Conservation (phyloP, 2,888 invertebrate genomes). For the Erynnis tages region DNA sequence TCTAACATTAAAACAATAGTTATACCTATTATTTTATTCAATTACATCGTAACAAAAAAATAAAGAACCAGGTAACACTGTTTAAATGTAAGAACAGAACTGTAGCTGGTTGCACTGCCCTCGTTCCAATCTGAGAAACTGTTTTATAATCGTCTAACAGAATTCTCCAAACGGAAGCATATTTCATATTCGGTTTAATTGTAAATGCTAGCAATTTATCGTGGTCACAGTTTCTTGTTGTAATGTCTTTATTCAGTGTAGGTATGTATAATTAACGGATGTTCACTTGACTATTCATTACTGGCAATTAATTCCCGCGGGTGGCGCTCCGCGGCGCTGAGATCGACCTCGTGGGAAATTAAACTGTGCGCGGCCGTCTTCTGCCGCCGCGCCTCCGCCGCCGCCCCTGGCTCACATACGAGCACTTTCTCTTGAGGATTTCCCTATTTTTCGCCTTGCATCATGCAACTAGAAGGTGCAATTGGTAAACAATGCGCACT, state of each 20-base stretch:
- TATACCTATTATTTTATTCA: no score
- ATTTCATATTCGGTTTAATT: background rate
- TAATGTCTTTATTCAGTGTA: conserved; percentile 42
- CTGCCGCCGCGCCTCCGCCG: conserved; percentile 59
- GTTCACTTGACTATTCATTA: conserved; percentile 81
- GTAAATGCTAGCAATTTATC: background rate
- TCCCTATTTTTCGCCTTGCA: conserved; percentile 64
- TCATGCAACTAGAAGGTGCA: conserved; percentile 41
- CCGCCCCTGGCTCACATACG: conserved; percentile 65
- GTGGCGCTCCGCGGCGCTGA: conserved; percentile 76
- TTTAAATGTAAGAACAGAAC: no score
- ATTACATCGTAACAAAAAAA: no score
- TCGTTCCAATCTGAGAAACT: no score
- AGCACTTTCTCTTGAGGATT: conserved; percentile 72
- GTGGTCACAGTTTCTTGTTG: conserved; percentile 33
- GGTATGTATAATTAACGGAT: conserved; percentile 73
- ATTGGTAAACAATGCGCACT: conserved; percentile 33
- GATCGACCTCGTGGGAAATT: conserved; percentile 82
- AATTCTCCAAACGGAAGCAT: no score
- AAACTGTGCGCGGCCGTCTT: conserved; percentile 79
- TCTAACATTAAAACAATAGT: no score
- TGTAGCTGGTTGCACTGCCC: no score
- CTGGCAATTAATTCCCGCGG: conserved; percentile 81
- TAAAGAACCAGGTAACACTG: no score
- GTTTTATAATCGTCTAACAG: no score